Percentiles rank a stretch among this genome's conserved stretches.
These are phyloP conservation scores for Sesamia inferens DNA, from an alignment of 2,888 invertebrate species.

Conservation along the genomic window DNA sequence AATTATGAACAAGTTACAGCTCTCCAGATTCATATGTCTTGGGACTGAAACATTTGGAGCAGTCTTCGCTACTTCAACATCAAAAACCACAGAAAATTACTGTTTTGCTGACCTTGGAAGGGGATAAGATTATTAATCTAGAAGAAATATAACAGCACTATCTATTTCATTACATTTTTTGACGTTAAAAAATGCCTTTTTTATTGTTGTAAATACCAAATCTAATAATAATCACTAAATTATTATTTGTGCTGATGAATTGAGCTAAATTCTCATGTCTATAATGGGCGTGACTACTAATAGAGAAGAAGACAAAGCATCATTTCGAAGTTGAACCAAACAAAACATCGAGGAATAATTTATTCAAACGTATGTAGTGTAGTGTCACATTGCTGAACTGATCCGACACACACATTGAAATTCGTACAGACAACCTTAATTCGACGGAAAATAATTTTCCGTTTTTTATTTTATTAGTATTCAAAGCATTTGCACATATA, in stretches of 20 bases:
- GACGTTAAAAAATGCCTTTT: no score
- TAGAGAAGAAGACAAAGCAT: not conserved
- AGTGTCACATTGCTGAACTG: not conserved
- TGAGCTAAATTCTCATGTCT: not conserved
- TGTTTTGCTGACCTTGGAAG: not conserved
- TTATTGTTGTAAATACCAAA: no score
- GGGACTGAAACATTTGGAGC: slow-evolving; percentile 3
- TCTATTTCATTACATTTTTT: no score
- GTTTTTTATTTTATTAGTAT: no score
- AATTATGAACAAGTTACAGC: not conserved
- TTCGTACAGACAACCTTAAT: not conserved
- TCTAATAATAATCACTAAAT: not conserved
- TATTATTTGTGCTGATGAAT: not conserved
- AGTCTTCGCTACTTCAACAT: not conserved
- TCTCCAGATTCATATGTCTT: not conserved
- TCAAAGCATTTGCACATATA: slow-evolving; percentile 28
- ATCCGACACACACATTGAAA: not conserved
- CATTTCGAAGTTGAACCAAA: not conserved
- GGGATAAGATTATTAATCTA: not conserved
- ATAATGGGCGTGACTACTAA: not conserved
- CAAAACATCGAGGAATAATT: not conserved
- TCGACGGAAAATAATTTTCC: not conserved
- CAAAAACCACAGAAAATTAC: not conserved
- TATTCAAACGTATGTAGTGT: not conserved
- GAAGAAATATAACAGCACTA: not conserved